Conservation (phyloP, 2,113 vertebrate species). For the Daphoenositta chrysoptera region DNA sequence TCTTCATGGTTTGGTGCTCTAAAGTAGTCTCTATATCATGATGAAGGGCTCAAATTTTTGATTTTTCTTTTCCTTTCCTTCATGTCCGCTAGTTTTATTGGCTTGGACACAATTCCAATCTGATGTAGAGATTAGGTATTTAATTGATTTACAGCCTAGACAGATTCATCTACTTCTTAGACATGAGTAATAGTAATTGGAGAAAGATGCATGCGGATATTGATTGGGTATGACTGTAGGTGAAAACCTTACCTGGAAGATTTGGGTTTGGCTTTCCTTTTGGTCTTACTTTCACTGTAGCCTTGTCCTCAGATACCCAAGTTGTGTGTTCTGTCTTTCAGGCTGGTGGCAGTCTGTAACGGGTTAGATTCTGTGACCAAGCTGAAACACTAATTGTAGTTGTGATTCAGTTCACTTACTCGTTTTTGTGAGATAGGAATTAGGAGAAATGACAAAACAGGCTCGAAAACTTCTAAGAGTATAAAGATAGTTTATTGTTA, state of each 20-base stretch:
- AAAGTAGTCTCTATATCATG: neutral
- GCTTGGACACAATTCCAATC: neutral
- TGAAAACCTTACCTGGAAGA: neutral
- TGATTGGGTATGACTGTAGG: neutral
- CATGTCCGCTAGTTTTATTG: neutral
- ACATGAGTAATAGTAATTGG: neutral
- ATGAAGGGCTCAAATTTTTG: neutral
- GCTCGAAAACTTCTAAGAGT: too few species aligned
- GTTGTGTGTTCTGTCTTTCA: neutral
- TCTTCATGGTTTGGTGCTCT: neutral
- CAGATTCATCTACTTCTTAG: neutral
- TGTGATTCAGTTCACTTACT: too few species aligned
- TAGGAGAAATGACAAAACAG: too few species aligned
- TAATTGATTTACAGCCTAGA: neutral
- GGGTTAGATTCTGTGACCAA: too few species aligned
- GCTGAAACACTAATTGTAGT: too few species aligned
- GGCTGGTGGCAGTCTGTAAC: neutral
- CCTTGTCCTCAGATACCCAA: neutral
- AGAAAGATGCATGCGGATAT: neutral
- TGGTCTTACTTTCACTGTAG: neutral
- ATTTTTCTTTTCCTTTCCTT: neutral
- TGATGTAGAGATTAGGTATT: neutral
- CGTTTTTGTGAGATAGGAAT: too few species aligned
- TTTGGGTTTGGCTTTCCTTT: neutral
- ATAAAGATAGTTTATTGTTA: too few species aligned